These are phyloP conservation scores for human DNA, from an alignment of 2,113 vertebrate genomes.

Conservation along the genomic window GRCh38 chr14:75976001-75976500, in stretches of 20 bases:
- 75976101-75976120: background rate
- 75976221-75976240: background rate
- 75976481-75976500: background rate
- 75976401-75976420: slow-evolving; percentile 40
- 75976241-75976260: background rate
- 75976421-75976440: background rate
- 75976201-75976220: fast-evolving
- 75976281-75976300: background rate
- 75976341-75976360: slow-evolving; percentile 17
- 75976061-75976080: slow-evolving; percentile 11
- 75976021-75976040: background rate
- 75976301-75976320: background rate
- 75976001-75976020: background rate
- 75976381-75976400: slow-evolving; percentile 41
- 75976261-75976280: background rate
- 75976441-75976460: background rate
- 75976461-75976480: slow-evolving; percentile 11
- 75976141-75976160: background rate
- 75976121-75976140: background rate
- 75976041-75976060: background rate
- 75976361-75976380: slow-evolving; percentile 40
- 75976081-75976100: background rate
- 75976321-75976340: slow-evolving; percentile 32
- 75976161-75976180: background rate
- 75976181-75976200: fast-evolving